Evolutionary conservation across 2,113 vertebrate genomes (phyloP).

Genomic region (Zapornia atra): DNA sequence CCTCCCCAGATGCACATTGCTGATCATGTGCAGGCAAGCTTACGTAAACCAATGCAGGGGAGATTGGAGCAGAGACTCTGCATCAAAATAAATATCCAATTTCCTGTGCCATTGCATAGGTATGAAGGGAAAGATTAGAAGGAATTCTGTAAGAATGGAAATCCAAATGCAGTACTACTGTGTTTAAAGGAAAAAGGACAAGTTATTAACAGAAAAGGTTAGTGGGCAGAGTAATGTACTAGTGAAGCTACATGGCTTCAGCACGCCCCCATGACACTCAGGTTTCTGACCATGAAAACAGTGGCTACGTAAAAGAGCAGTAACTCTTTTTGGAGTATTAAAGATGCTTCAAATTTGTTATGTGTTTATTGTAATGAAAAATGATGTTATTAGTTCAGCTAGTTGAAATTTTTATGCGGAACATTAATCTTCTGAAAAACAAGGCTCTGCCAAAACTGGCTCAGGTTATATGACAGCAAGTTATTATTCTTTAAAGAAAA

Average conservation of each 20-base stretch:
- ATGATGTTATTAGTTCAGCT: not conserved
- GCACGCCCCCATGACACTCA: accelerated
- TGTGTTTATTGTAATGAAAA: not conserved
- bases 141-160: not conserved
- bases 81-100: not conserved
- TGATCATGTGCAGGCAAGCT: not conserved
- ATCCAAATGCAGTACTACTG: not conserved
- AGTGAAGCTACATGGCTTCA: not conserved
- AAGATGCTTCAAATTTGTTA: not conserved
- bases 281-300: not conserved
- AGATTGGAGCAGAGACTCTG: not conserved
- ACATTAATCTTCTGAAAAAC: not conserved
- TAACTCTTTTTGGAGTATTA: not conserved
- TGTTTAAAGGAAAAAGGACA: not conserved
- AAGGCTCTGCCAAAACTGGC: not conserved
- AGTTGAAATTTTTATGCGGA: not conserved
- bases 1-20: not conserved
- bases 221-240: not conserved
- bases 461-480: not conserved
- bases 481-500: not conserved
- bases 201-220: not conserved
- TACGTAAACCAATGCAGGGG: not conserved
- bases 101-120: not conserved
- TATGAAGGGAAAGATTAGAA: not conserved
- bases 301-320: not conserved